Percentiles rank a stretch among this genome's conserved stretches.
These are phyloP conservation scores for Phoxinus dragarum DNA, from an alignment of 2,797 vertebrate species.

Conservation along the genomic window DNA sequence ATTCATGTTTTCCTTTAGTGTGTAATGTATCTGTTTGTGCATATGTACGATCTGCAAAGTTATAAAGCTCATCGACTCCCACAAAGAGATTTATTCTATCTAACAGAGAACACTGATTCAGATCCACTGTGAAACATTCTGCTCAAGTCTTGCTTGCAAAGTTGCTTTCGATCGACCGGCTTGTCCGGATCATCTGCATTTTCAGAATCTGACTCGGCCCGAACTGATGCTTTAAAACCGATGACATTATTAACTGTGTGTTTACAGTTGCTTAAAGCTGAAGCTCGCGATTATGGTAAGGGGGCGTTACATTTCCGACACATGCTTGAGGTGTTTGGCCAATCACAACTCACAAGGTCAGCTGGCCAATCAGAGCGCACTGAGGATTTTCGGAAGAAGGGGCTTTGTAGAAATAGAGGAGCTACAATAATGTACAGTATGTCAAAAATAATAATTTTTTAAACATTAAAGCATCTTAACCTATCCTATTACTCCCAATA, in stretches of 20 bases:
- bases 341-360: neutral
- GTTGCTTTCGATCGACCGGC: neutral
- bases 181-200: neutral
- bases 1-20: neutral
- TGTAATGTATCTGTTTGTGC: neutral
- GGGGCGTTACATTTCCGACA: neutral
- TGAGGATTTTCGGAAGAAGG: no score
- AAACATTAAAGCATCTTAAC: neutral
- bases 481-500: neutral
- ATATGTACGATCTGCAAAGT: neutral
- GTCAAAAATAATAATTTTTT: neutral
- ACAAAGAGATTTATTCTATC: neutral
- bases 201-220: neutral
- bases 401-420: neutral
- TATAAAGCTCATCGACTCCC: neutral
- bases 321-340: neutral
- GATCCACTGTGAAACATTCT: no score
- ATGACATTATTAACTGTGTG: neutral
- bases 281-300: neutral
- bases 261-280: neutral
- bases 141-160: neutral
- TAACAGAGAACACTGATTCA: no score
- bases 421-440: neutral
- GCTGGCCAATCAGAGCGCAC: neutral
- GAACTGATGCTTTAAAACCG: neutral